phyloP scores from a whole-genome alignment of 1,140 invertebrate genomes.

The Macrostomum lignano region DNA sequence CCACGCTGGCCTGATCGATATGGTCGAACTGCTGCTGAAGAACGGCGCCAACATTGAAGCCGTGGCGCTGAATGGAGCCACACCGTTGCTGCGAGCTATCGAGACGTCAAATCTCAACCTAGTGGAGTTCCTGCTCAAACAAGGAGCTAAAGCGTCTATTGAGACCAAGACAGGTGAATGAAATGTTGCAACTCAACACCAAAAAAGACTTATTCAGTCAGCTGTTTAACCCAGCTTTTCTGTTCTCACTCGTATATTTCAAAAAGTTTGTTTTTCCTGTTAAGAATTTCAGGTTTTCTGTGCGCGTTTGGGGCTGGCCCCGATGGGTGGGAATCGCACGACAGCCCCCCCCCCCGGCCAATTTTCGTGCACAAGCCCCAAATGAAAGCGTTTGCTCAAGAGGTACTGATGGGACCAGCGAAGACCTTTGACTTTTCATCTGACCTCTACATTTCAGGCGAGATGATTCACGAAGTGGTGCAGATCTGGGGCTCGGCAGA shows the following conservation, averaged over 20 bases:
- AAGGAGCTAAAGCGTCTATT: constrained; percentile 21
- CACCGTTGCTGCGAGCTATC: constrained; percentile 25
- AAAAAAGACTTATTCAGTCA: neutral
- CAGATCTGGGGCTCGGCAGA: no score
- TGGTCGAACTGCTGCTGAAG: constrained; percentile 18
- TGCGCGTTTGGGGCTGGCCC: no score
- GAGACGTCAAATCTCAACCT: constrained; percentile 21
- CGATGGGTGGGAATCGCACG: no score
- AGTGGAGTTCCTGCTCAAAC: constrained; percentile 20
- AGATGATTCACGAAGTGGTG: no score
- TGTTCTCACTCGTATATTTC: no score
- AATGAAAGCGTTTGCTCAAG: no score
- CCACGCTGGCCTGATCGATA: constrained; percentile 20
- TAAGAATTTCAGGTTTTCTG: neutral
- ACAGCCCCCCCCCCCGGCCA: no score
- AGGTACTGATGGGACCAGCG: neutral
- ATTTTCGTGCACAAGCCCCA: no score
- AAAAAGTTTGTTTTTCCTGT: neutral
- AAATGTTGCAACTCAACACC: neutral
- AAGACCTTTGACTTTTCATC: no score
- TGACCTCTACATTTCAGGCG: no score
- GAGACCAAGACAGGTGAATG: constrained; percentile 23
- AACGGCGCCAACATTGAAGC: constrained; percentile 23
- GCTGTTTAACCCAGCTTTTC: no score
- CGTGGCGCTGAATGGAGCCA: constrained; percentile 21